A percentile compares a stretch with the other conserved stretches of the same genome.
Conservation (phyloP, 1,140 invertebrate genomes). For the Halyomorpha halys region DNA sequence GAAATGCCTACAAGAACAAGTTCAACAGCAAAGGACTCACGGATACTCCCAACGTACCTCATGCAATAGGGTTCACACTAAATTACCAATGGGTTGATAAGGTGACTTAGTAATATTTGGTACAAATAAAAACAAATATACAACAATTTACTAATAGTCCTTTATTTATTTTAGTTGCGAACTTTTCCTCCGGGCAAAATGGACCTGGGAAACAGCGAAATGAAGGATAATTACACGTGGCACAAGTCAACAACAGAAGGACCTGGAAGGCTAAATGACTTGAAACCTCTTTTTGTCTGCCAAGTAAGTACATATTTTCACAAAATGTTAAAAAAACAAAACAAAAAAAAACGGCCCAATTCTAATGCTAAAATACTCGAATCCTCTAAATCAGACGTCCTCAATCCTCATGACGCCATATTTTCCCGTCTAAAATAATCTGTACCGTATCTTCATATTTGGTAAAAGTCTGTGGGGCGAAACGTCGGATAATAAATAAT, state of each 20-base stretch:
- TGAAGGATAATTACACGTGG: background rate
- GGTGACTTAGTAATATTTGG: background rate
- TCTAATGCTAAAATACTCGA: no score
- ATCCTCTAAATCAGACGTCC: no score
- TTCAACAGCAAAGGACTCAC: background rate
- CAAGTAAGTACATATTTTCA: background rate
- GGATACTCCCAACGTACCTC: background rate
- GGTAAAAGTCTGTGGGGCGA: no score
- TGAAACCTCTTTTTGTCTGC: background rate
- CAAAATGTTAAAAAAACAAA: no score
- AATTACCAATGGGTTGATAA: background rate
- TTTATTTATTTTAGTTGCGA: background rate
- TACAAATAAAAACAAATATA: no score
- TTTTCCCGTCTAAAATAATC: no score
- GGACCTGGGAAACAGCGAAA: background rate
- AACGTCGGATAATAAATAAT: no score
- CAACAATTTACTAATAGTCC: background rate
- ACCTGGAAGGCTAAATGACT: background rate
- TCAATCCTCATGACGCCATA: no score
- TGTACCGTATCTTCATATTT: no score
- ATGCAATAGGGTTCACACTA: background rate
- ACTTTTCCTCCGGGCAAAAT: background rate
- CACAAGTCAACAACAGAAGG: background rate
- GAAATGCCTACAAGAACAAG: background rate
- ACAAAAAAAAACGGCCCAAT: no score